phyloP scores from a whole-genome alignment of 2,113 vertebrate genomes.

The Hydropotes inermis region DNA sequence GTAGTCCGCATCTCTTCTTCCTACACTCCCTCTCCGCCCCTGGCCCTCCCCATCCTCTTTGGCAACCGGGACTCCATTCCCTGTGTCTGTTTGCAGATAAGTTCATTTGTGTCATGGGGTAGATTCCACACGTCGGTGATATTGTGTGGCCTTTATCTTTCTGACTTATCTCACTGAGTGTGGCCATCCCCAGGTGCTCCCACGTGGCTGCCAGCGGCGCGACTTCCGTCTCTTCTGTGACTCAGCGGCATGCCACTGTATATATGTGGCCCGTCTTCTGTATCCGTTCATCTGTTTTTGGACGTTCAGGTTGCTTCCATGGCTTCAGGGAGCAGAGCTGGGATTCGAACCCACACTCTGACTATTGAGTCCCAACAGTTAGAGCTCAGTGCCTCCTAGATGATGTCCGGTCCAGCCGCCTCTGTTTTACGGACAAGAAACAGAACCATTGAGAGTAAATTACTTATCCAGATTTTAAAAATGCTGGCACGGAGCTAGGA shows the following conservation, averaged over 20 bases:
- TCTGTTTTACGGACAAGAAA: background rate
- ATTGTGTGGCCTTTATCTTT: fast-evolving
- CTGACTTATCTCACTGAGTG: background rate
- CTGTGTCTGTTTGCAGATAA: background rate
- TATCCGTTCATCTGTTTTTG: background rate
- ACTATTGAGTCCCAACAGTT: background rate
- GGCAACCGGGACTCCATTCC: fast-evolving
- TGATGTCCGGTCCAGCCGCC: background rate
- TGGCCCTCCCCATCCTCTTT: fast-evolving
- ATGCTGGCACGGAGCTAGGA: background rate
- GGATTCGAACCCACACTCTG: background rate
- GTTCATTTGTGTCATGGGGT: background rate
- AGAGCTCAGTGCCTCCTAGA: background rate
- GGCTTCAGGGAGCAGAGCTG: background rate
- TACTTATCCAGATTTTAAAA: background rate
- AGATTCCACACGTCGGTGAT: background rate
- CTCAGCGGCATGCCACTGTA: background rate
- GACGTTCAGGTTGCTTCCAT: background rate
- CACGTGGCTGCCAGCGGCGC: background rate
- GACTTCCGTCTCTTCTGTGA: background rate
- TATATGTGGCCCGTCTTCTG: background rate
- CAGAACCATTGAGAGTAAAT: background rate
- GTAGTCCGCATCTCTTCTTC: background rate
- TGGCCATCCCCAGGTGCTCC: background rate
- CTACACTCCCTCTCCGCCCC: background rate